Evolutionary conservation across 2,797 vertebrate species (phyloP).

Genomic region (Iguana delicatissima): DNA sequence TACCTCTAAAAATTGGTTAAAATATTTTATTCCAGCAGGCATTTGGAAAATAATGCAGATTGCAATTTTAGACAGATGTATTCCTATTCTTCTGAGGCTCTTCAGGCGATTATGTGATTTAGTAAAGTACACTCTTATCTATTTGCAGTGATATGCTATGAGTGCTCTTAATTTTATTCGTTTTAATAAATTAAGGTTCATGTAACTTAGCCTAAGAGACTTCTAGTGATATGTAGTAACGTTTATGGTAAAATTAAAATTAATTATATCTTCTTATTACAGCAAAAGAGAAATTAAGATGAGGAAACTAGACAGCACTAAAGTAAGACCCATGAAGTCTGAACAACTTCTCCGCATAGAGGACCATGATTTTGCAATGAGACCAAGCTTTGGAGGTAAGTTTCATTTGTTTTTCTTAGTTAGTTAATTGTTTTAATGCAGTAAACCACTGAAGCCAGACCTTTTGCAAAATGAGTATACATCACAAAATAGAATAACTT

Average conservation of each 20-base stretch:
- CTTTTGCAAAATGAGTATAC: no score
- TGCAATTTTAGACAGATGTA: no score
- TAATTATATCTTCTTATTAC: conserved; percentile 33
- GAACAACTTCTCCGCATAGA: conserved; percentile 91
- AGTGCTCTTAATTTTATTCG: background rate
- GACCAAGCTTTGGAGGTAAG: conserved; percentile 92
- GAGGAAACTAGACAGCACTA: conserved; percentile 90
- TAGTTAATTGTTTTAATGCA: background rate
- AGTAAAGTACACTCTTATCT: background rate
- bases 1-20: no score
- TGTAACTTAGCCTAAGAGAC: background rate
- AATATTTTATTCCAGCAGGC: no score
- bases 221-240: background rate
- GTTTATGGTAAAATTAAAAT: background rate
- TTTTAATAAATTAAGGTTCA: background rate
- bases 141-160: background rate
- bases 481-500: conserved; percentile 10
- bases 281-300: conserved; percentile 79
- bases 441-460: background rate
- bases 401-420: background rate
- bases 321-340: conserved; percentile 86
- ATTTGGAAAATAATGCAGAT: no score
- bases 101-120: background rate
- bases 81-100: background rate
- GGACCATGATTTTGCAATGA: conserved; percentile 92